A percentile compares a stretch with the other conserved stretches of the same genome.
phyloP scores from a whole-genome alignment of 2,888 invertebrate genomes.

The Resseliella maxima region DNA sequence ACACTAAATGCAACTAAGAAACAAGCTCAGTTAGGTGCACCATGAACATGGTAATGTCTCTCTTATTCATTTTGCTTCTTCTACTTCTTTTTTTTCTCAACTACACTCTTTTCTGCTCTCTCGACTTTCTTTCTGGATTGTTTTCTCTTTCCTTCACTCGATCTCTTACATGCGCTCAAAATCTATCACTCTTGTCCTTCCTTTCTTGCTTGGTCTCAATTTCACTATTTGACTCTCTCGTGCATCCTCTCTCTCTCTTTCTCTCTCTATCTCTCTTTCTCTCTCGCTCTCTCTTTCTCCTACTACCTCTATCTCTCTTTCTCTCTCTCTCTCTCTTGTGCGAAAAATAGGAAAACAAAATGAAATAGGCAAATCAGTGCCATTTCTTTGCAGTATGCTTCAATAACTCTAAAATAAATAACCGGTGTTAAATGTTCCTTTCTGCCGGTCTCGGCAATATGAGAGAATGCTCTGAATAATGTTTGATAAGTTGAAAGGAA shows the following conservation, averaged over 20 bases:
- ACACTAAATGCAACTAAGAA: background rate
- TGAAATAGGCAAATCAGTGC: constrained; percentile 8
- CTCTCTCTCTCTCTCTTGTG: background rate
- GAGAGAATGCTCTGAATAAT: background rate
- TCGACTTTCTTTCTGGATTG: no score
- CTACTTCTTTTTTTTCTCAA: no score
- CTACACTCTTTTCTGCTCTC: no score
- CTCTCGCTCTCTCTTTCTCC: background rate
- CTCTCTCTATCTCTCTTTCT: no score
- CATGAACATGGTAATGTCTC: no score
- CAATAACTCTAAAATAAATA: constrained; percentile 3
- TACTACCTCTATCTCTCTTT: background rate
- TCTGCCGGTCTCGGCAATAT: background rate
- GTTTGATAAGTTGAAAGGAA: background rate
- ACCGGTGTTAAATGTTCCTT: background rate
- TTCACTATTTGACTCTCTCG: no score
- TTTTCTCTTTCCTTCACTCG: no score
- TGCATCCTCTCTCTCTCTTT: no score
- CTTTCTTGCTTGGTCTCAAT: no score
- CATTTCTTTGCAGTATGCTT: background rate
- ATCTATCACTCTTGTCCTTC: no score
- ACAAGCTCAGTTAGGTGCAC: background rate
- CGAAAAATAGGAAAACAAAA: background rate
- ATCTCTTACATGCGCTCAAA: no score
- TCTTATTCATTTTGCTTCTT: no score